Percentiles rank a stretch among this genome's conserved stretches.
phyloP scores from a whole-genome alignment of 2,888 invertebrate genomes.

The Ecliptopera silaceata region DNA sequence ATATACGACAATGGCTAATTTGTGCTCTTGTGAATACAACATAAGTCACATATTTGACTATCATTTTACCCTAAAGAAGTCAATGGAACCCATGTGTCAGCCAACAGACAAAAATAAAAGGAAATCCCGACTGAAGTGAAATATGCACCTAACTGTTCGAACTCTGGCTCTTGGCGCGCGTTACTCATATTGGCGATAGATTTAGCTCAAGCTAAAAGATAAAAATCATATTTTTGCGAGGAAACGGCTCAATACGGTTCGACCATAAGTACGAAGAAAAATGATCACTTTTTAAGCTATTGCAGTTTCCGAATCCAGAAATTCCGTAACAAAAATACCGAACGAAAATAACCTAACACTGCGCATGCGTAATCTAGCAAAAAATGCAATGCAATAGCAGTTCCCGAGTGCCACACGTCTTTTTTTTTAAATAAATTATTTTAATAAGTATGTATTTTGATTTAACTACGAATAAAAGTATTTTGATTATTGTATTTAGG shows the following conservation, averaged over 20 bases:
- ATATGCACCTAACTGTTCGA: conserved; percentile 65
- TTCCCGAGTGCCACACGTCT: too few relatives aligned
- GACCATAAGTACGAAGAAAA: background rate
- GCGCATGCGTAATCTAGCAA: too few relatives aligned
- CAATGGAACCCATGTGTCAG: conserved; percentile 53
- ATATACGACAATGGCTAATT: too few relatives aligned
- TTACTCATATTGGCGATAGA: conserved; percentile 54
- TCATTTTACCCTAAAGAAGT: background rate
- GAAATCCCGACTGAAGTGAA: conserved; percentile 56
- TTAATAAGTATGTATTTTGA: too few relatives aligned
- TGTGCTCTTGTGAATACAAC: background rate
- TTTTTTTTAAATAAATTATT: too few relatives aligned
- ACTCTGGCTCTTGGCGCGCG: conserved; percentile 51
- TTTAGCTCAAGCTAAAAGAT: conserved; percentile 35
- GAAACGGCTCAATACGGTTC: conserved; percentile 8
- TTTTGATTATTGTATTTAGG: too few relatives aligned
- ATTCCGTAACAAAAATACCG: too few relatives aligned
- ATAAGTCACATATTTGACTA: background rate
- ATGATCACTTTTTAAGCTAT: background rate
- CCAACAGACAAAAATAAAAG: conserved; percentile 70
- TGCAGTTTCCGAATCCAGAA: too few relatives aligned
- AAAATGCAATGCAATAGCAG: too few relatives aligned
- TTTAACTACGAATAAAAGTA: too few relatives aligned
- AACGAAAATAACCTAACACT: too few relatives aligned
- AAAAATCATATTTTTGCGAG: conserved; percentile 17